These are phyloP conservation scores for Drosophila algonquin DNA, from an alignment of 2,888 invertebrate genomes.

Conservation along the genomic window DNA sequence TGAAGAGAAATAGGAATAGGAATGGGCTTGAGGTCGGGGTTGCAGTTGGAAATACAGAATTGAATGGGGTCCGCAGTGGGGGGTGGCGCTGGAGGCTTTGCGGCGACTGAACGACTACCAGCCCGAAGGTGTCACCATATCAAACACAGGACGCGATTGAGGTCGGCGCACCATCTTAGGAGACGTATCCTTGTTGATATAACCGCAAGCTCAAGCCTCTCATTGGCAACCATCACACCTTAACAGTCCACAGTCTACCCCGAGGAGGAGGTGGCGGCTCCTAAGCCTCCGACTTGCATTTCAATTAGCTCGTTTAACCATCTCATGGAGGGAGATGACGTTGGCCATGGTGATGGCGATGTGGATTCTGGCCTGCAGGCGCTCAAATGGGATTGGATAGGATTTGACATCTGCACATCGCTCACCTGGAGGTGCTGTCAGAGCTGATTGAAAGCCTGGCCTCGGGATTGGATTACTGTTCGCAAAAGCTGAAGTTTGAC, in stretches of 20 bases:
- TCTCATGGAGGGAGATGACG: constrained; percentile 1
- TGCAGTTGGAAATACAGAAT: too few relatives aligned
- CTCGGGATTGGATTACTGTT: neutral
- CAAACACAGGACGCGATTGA: constrained; percentile 56
- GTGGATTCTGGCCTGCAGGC: constrained; percentile 55
- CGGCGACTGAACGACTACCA: constrained; percentile 3
- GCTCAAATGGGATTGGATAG: neutral
- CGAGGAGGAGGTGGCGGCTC: constrained; percentile 1
- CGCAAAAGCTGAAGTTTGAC: too few relatives aligned
- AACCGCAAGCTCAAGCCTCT: constrained; percentile 43
- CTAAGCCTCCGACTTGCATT: constrained; percentile 38
- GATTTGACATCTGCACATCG: neutral
- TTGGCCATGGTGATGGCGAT: constrained; percentile 27
- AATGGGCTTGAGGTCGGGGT: too few relatives aligned
- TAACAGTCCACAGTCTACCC: neutral
- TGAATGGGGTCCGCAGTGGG: neutral
- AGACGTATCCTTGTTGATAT: constrained; percentile 42
- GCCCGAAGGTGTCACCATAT: constrained; percentile 59
- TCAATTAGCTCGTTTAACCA: constrained; percentile 54
- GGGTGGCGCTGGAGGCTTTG: neutral
- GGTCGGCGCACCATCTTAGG: constrained; percentile 27
- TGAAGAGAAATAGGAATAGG: too few relatives aligned
- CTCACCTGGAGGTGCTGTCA: neutral
- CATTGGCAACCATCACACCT: constrained; percentile 36
- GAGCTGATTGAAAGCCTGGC: neutral